phyloP scores from a whole-genome alignment of 2,888 invertebrate species.

The Oscheius sp. region DNA sequence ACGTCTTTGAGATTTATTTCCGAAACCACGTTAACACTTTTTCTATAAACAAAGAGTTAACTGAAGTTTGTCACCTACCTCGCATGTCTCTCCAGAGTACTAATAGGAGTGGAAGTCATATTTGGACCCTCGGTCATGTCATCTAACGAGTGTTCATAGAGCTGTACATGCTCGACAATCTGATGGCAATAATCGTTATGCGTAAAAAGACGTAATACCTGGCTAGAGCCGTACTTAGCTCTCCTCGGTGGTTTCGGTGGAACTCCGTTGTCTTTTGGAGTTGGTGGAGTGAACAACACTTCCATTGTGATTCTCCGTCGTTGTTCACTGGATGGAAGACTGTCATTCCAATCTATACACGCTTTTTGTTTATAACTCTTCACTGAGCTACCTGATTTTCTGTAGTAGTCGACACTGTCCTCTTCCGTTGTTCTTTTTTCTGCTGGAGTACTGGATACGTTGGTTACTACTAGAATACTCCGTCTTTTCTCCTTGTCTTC shows the following conservation, averaged over 20 bases:
- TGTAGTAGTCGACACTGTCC: neutral
- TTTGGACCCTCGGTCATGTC: constrained; percentile 37
- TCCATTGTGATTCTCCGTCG: constrained; percentile 21
- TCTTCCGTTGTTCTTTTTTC: constrained; percentile 4
- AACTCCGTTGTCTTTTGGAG: constrained; percentile 27
- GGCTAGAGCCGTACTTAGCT: constrained; percentile 26
- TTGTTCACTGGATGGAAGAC: neutral
- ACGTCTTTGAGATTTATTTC: neutral
- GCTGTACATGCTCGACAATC: constrained; percentile 32
- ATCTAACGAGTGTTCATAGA: constrained; percentile 35
- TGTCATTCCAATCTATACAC: constrained; percentile 15
- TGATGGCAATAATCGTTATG: neutral
- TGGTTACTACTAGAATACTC: constrained; percentile 25
- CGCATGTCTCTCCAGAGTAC: constrained; percentile 39
- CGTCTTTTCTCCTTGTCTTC: constrained; percentile 14
- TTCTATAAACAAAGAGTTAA: constrained; percentile 10
- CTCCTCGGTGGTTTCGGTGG: constrained; percentile 48
- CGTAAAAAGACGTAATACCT: neutral
- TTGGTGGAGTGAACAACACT: constrained; percentile 29
- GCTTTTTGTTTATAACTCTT: neutral
- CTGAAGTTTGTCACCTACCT: neutral
- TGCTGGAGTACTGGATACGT: constrained; percentile 9
- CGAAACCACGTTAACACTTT: neutral
- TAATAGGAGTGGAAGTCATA: constrained; percentile 52
- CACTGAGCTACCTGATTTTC: neutral